A percentile compares a stretch with the other conserved stretches of the same genome.
These are phyloP conservation scores for Papilio polytes DNA, from an alignment of 1,140 invertebrate species.

Conservation along the genomic window DNA sequence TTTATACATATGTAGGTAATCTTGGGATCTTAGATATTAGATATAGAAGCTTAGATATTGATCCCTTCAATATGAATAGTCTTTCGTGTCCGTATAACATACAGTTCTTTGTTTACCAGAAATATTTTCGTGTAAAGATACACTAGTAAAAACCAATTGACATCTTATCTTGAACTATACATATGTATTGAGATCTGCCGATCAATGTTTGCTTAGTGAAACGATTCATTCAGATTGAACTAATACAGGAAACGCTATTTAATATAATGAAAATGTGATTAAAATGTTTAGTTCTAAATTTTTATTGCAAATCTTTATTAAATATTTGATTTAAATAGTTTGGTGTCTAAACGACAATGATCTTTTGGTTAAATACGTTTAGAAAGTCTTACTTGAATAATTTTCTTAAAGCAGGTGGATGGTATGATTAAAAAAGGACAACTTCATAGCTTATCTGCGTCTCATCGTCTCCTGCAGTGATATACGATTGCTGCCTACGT, in stretches of 20 bases:
- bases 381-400: too few species aligned
- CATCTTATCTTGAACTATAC: background rate
- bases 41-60: background rate
- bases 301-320: too few species aligned
- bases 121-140: background rate
- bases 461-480: background rate
- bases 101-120: background rate
- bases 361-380: too few species aligned
- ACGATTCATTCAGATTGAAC: background rate
- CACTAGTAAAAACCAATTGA: background rate
- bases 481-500: too few species aligned
- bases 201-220: background rate
- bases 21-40: background rate
- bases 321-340: too few species aligned
- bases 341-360: too few species aligned
- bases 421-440: background rate
- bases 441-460: background rate
- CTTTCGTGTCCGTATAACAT: too few species aligned
- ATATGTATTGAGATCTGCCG: background rate
- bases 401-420: too few species aligned
- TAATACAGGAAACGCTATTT: background rate
- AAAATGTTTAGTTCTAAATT: too few species aligned
- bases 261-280: background rate
- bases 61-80: background rate
- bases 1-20: background rate